Base-by-base conservation (phyloP, 2,888 invertebrate genomes). In the Diabrotica balteata region DNA sequence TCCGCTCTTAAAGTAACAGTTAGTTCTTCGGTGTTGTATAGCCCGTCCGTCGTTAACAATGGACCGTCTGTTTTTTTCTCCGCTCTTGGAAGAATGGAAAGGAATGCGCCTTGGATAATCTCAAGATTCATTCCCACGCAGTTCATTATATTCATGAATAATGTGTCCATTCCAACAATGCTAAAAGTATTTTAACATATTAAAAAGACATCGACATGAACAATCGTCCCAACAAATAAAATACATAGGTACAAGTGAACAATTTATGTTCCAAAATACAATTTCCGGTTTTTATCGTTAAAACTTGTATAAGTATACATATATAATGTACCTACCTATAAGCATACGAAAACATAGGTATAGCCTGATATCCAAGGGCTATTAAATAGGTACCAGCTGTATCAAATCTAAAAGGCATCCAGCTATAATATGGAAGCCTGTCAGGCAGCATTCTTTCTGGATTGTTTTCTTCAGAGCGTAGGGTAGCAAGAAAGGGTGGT, bases 61-160 rank as follows among this genome's bases (percentile, higher is more conserved):
- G 63, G 49, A 11, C 63, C 65, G 32, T 71, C 53, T n/a, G 58
- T 70, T 50, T 69, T 55, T 58, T 22, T 53, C 9, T 69, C 50
- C 44, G 75, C 73, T 66, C 80, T 72, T 55, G 70, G 68, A 50
- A 70, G 65, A 52, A 80, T 72, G 3, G 79, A 80, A 45, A 73
- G 61, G 69, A 82, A 82, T 9, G 82, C 81, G 11, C 80, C 81
- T 73, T 81, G 81, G 11, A 82, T 74, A 45, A 82, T 76, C 9
- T 73, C 69, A 59, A 83, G 73, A 72, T 82, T 79, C 17, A 77
- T 77, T 3, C 76, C 80, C 45, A 80, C 75, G 60, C 78, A 79
- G 70, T 82, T 83, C 76, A 83, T 78, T 7, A 82, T 77, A 67
- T 82, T 81, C 80, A 82, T 81, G 67, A 81, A 81, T 42, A 82